phyloP scores from a whole-genome alignment of 2,797 vertebrate genomes.

The Remorina albescens region DNA sequence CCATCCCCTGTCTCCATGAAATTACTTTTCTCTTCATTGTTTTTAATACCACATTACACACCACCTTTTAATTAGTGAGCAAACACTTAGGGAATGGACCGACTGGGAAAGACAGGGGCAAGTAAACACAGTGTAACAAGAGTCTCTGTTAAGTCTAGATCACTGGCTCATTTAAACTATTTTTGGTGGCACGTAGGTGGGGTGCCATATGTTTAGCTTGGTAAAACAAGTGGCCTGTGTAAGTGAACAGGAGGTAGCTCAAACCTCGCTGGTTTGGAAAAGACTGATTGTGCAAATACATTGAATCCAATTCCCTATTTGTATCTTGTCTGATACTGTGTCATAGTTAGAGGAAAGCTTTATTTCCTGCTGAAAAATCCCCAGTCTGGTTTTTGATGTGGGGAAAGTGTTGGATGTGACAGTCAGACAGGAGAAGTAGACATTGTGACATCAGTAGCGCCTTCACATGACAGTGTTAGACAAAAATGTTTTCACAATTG shows the following conservation, averaged over 20 bases:
- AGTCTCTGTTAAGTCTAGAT: conserved; percentile 58
- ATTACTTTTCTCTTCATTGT: conserved; percentile 61
- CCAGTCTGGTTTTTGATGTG: conserved; percentile 9
- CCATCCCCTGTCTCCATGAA: conserved; percentile 34
- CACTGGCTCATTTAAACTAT: conserved; percentile 71
- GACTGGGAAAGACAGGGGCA: conserved; percentile 39
- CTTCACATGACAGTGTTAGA: conserved; percentile 10
- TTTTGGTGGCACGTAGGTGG: conserved; percentile 62
- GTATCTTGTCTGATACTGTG: background rate
- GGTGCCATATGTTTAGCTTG: conserved; percentile 32
- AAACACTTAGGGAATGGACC: conserved; percentile 61
- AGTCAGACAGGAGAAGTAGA: conserved; percentile 18
- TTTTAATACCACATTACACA: conserved; percentile 36
- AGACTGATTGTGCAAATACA: conserved; percentile 8
- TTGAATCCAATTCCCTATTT: conserved; percentile 20
- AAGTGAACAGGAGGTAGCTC: conserved; percentile 36
- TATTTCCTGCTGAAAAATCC: background rate
- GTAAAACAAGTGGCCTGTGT: conserved; percentile 49
- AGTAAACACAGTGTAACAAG: conserved; percentile 57
- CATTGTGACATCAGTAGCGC: conserved; percentile 39
- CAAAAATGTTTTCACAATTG: background rate
- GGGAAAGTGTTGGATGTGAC: conserved; percentile 28
- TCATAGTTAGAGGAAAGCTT: background rate
- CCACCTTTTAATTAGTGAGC: conserved; percentile 66
- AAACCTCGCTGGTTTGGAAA: conserved; percentile 17